Percentiles rank a stretch among this genome's conserved stretches.
phyloP scores from a whole-genome alignment of 2,797 vertebrate species.

The Gymnothorax javanicus region DNA sequence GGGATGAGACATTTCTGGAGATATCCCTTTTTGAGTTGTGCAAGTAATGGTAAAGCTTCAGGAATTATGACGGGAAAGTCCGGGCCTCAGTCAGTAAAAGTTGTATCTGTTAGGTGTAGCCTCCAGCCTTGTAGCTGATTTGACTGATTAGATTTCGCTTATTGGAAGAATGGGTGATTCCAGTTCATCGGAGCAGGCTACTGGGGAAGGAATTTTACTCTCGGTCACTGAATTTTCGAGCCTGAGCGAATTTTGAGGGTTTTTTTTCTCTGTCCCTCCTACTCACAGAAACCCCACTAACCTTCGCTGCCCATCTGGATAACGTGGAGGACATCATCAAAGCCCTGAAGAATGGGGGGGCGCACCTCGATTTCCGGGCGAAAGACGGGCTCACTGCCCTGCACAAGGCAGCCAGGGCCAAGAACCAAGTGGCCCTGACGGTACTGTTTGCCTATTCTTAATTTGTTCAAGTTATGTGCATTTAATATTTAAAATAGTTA shows the following conservation, averaged over 20 bases:
- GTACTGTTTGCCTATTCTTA: constrained; percentile 59
- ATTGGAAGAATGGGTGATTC: not conserved
- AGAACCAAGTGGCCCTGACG: constrained; percentile 82
- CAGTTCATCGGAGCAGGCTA: not conserved
- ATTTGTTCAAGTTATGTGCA: not conserved
- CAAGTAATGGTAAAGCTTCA: not conserved
- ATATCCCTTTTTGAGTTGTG: not conserved
- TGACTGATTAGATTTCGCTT: not conserved
- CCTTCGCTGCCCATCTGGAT: constrained; percentile 83
- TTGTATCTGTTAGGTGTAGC: not conserved
- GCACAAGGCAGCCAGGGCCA: constrained; percentile 87
- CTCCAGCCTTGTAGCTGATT: not conserved
- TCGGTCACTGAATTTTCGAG: not conserved
- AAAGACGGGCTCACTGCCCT: constrained; percentile 90
- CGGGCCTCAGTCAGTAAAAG: not conserved
- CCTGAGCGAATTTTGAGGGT: not conserved
- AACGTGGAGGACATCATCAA: constrained; percentile 81
- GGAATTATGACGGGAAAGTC: not conserved
- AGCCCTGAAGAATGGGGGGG: constrained; percentile 84
- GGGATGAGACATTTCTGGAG: not conserved
- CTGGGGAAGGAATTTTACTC: not conserved
- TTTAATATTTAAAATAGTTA: too few species aligned
- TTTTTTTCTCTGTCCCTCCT: too few species aligned
- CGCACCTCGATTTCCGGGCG: constrained; percentile 92
- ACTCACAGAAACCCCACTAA: constrained; percentile 84